These are phyloP conservation scores for Ailurus styani DNA, from an alignment of 2,113 vertebrate genomes.

Conservation along the genomic window DNA sequence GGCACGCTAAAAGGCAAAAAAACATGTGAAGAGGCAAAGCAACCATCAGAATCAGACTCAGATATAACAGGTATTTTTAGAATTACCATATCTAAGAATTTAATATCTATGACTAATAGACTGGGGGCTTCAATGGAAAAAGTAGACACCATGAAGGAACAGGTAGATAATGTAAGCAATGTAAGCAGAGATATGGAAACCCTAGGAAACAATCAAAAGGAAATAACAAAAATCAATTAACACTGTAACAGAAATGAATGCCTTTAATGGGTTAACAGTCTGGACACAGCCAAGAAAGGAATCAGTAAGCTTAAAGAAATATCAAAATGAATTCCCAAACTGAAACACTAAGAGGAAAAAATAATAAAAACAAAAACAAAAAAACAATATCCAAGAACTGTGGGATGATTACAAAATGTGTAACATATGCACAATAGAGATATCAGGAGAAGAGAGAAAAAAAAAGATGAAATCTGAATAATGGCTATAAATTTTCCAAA, in stretches of 20 bases:
- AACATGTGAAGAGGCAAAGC: background rate
- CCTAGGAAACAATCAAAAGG: background rate
- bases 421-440: background rate
- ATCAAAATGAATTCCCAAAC: background rate
- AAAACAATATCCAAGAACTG: background rate
- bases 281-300: background rate
- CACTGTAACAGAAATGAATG: background rate
- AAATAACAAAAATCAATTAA: conserved; percentile 1
- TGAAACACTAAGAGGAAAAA: background rate
- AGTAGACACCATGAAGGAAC: background rate
- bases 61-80: background rate
- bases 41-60: background rate
- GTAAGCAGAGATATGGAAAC: background rate
- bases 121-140: background rate
- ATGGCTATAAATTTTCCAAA: background rate
- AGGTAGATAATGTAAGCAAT: background rate
- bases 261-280: background rate
- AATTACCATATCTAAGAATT: background rate
- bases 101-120: background rate
- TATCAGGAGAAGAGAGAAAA: background rate
- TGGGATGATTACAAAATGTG: background rate
- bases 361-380: background rate
- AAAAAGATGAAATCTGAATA: background rate
- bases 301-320: background rate
- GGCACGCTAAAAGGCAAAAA: background rate